Evolutionary conservation across 1,140 invertebrate species (phyloP).

Genomic region (Sycophila sp.): DNA sequence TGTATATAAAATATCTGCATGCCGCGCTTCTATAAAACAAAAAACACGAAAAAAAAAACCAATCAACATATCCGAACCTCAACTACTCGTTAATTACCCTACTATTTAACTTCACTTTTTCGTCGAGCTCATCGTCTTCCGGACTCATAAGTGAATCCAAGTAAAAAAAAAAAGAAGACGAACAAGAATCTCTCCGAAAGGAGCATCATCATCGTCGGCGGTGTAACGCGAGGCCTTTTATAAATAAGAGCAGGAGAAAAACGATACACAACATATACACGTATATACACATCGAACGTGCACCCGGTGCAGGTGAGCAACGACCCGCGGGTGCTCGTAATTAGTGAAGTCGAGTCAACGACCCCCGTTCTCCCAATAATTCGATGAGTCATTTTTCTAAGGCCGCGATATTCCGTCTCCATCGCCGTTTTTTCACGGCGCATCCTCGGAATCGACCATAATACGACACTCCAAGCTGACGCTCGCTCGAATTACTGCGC

Average conservation of each 20-base stretch:
- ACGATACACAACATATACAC: not conserved
- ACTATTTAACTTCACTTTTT: too few species aligned
- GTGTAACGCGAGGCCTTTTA: not conserved
- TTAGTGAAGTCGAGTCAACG: constrained; percentile 45
- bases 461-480: constrained; percentile 18
- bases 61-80: too few species aligned
- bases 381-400: constrained; percentile 52
- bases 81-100: too few species aligned
- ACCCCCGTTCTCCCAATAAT: constrained; percentile 44
- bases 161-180: too few species aligned
- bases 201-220: not conserved
- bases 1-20: not conserved
- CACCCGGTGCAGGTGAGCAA: not conserved
- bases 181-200: too few species aligned
- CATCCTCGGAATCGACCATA: constrained; percentile 13
- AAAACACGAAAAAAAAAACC: too few species aligned
- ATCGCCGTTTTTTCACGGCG: constrained; percentile 14
- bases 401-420: constrained; percentile 27
- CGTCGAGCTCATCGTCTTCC: not conserved
- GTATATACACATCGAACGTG: not conserved
- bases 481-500: not conserved
- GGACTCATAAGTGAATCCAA: too few species aligned
- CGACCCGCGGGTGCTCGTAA: not conserved
- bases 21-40: too few species aligned
- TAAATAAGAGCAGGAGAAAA: not conserved